Conservation (phyloP, 1,140 invertebrate species). For the Monomorium pharaonis region DNA sequence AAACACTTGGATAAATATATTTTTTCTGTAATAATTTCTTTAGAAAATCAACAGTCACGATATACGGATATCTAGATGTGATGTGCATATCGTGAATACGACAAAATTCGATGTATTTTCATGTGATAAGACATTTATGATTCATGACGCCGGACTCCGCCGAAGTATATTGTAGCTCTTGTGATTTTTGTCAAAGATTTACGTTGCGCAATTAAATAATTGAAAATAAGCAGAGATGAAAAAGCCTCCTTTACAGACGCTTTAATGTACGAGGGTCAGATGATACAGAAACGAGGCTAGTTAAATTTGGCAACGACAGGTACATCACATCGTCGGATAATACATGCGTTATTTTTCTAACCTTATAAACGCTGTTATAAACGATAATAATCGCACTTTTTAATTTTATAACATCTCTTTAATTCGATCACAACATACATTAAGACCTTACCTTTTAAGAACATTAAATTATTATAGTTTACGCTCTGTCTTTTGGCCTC, state of each 20-base stretch:
- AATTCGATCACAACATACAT: background rate
- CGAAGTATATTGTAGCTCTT: too few species aligned
- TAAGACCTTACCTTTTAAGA: background rate
- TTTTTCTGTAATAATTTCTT: background rate
- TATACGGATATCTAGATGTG: background rate
- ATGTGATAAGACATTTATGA: conserved; percentile 8
- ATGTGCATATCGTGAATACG: background rate
- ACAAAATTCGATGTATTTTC: background rate
- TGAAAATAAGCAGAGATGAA: conserved; percentile 27
- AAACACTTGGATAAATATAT: background rate
- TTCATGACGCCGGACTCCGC: conserved; percentile 21
- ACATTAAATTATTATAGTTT: background rate
- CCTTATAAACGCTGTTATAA: background rate
- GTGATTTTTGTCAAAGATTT: conserved; percentile 11
- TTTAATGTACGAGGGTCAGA: conserved; percentile 5
- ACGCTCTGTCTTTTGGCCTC: background rate
- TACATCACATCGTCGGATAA: background rate
- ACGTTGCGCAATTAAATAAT: conserved; percentile 4
- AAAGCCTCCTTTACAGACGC: background rate
- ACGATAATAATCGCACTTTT: background rate
- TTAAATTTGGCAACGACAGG: conserved; percentile 33
- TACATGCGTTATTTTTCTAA: background rate
- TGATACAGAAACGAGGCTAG: background rate
- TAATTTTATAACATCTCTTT: background rate
- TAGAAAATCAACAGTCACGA: background rate